Conservation (phyloP, 1,140 invertebrate species). For the Maconellicoccus hirsutus region DNA sequence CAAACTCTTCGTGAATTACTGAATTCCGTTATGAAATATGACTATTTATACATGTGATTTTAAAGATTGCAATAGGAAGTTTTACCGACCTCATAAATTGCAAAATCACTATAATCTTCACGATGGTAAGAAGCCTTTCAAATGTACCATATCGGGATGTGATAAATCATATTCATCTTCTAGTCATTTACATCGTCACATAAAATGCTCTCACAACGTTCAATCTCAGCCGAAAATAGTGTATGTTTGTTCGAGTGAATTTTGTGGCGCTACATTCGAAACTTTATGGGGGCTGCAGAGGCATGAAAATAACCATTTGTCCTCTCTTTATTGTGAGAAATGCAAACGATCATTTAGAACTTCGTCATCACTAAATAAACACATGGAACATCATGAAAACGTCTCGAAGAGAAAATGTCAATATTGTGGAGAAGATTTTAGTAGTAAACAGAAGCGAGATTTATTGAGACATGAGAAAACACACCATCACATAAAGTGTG, state of each 20-base stretch:
- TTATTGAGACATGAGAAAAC: not conserved
- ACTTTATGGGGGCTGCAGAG: not conserved
- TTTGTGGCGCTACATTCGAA: not conserved
- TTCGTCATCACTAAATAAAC: not conserved
- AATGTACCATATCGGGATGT: not conserved
- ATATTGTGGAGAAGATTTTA: not conserved
- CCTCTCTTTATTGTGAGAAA: not conserved
- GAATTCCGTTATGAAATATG: too few species aligned
- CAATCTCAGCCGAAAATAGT: not conserved
- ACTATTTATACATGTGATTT: not conserved
- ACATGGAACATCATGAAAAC: not conserved
- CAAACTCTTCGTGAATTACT: too few species aligned
- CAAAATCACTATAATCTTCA: not conserved
- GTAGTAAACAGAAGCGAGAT: not conserved
- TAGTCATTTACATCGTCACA: slow-evolving; percentile 1
- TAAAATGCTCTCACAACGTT: not conserved
- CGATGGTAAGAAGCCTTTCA: not conserved
- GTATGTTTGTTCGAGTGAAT: not conserved
- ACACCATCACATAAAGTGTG: not conserved
- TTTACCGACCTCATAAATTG: not conserved
- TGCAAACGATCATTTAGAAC: not conserved
- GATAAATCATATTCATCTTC: not conserved
- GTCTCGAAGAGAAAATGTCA: not conserved
- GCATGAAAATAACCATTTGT: not conserved
- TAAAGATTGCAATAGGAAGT: not conserved